A percentile compares a stretch with the other conserved stretches of the same genome.
phyloP scores from a whole-genome alignment of 2,113 vertebrate species.

The Scalopus aquaticus region DNA sequence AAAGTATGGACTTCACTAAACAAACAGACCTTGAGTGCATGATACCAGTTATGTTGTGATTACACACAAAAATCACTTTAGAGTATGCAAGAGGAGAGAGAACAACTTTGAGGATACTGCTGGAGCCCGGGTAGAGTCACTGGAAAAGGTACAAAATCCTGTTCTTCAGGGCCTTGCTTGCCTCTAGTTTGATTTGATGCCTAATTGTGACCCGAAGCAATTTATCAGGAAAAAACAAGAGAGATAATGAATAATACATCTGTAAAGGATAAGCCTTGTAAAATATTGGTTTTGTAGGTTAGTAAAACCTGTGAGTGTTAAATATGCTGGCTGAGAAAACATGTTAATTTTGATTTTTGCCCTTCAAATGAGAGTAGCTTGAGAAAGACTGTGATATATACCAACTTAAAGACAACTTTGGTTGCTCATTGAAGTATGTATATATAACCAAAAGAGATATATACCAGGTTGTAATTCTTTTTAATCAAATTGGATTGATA shows the following conservation, averaged over 20 bases:
- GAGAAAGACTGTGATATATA: background rate
- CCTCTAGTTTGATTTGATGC: slow-evolving; percentile 52
- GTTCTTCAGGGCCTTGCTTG: slow-evolving; percentile 6
- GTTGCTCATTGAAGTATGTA: background rate
- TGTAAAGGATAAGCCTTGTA: slow-evolving; percentile 24
- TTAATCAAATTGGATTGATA: background rate
- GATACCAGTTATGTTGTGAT: slow-evolving; percentile 55
- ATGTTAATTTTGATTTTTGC: slow-evolving; percentile 27
- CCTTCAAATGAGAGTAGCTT: background rate
- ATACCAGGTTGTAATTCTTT: background rate
- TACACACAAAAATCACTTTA: slow-evolving; percentile 48
- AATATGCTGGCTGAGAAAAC: slow-evolving; percentile 16
- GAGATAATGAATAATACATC: slow-evolving; percentile 18
- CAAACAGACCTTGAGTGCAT: slow-evolving; percentile 66
- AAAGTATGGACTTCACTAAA: slow-evolving; percentile 51
- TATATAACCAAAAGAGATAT: background rate
- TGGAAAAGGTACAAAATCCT: slow-evolving; percentile 48
- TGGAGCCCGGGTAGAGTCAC: slow-evolving; percentile 44
- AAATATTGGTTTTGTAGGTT: slow-evolving; percentile 29
- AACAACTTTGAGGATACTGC: background rate
- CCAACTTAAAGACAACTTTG: background rate
- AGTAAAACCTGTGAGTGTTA: background rate
- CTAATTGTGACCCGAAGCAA: slow-evolving; percentile 59
- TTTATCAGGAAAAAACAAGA: slow-evolving; percentile 63
- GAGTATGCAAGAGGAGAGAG: slow-evolving; percentile 40